Conservation (phyloP, 2,888 invertebrate species). For the Onchidella celtica region DNA sequence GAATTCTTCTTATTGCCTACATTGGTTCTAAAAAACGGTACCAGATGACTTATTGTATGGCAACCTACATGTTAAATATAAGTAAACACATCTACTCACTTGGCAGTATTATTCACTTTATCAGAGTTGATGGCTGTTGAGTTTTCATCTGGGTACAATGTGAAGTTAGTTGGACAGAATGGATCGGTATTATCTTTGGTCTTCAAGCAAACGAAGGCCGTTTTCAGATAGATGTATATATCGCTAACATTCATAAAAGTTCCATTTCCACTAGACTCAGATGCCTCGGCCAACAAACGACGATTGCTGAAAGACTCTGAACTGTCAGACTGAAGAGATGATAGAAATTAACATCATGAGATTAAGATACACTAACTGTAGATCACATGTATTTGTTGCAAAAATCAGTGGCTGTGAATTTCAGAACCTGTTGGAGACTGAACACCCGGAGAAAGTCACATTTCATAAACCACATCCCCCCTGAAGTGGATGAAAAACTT, state of each 20-base stretch:
- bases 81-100: constrained; percentile 20
- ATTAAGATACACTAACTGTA: no score
- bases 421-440: no score
- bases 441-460: no score
- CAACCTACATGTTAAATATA: no score
- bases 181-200: neutral
- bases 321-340: constrained; percentile 7
- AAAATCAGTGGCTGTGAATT: no score
- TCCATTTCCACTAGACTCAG: constrained; percentile 4
- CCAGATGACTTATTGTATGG: no score
- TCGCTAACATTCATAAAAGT: constrained; percentile 39
- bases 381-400: no score
- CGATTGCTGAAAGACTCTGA: constrained; percentile 11
- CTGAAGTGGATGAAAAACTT: no score
- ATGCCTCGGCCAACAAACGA: constrained; percentile 18
- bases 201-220: neutral
- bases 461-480: no score
- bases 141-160: neutral
- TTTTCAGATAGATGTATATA: constrained; percentile 20
- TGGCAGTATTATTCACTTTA: constrained; percentile 7
- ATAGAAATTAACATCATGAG: neutral
- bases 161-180: neutral
- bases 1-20: no score
- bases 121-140: constrained; percentile 5
- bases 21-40: no score